Evolutionary conservation across 1,140 invertebrate genomes (phyloP), one percentile per base, ranked within the genome.

Genomic region (Hermetia illucens): DNA sequence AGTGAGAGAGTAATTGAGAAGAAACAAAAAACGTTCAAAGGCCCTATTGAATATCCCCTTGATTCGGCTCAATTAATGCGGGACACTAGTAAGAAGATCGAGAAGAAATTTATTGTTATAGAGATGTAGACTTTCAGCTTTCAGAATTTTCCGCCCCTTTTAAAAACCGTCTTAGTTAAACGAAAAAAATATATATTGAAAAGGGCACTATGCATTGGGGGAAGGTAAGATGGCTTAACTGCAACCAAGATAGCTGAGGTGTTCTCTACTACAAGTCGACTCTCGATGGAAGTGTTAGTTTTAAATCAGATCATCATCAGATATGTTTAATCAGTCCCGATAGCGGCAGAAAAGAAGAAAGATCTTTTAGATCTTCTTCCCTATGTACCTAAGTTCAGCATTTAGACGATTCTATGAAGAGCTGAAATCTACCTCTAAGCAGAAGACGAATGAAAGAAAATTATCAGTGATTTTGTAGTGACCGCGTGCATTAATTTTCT

Each of bases 1-100:
- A 54, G 34, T 51, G 50, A 39, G 52, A 57, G 29, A 0, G 12
- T 45, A 13, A 58, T 59, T 10, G 51, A 56, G 44, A 44, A 39
- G 38, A 13, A 42, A 37, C 45, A 54, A 39, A 51, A 53, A 45
- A 33, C 13, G 24, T 38, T 38, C n/a, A 25, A 34, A 12, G 37
- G 43, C 32, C 27, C 36, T 25, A 47, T 52, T 16, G 40, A 44
- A 17, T 43, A 45, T 34, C 44, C 43, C 24, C 34, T 41, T 40
- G 39, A 43, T 38, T 47, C 41, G 38, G 40, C 25, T 17, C 43
- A 45, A 36, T 39, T 44, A n/a, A 34, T 49, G 25, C 22, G 44
- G 21, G 20, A 29, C 21, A 16, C 27, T 32, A 21, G 38, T 32
- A 21, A 10, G 12, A 39, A n/a, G n/a, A n/a, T n/a, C n/a, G n/a